Base-by-base conservation (phyloP, 2,113 vertebrate genomes). In the Amazona guildingii region DNA sequence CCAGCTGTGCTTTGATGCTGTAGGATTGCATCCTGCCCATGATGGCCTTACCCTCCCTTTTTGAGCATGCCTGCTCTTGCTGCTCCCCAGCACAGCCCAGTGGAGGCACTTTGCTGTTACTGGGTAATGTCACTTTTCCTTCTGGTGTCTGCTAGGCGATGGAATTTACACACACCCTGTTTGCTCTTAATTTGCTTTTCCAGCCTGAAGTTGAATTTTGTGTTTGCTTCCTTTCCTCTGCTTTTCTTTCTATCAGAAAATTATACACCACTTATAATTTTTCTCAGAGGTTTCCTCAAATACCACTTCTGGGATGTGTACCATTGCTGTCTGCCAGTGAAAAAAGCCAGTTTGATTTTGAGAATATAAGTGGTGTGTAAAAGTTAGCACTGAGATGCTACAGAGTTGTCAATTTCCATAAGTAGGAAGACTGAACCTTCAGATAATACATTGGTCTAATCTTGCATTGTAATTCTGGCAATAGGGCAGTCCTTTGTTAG, bases 331-430 rank as follows among this genome's bases (percentile, higher is more conserved):
- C 41, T 69, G 62, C 20, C 7, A 5, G 31, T 37, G 35, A 21
- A 63, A 69, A 37, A 18, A 55, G 43, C 8, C 14, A 9, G 10
- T 70, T 61, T 72, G 11, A 39, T 70, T 64, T 23, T 44, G 19
- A 59, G 24, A 70, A 20, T n/a, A 3, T 44, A 63, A 33, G 17
- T 63, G 11, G 10, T 2, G 8, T 33, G 13, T 35, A 21, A 69
- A 25, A 55, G 29, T 55, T 44, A 66, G 13, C 8, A 33, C 41
- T 57, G 24, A 46, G 44, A 61, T 21, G 17, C 17, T 29, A 31
- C 17, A 19, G 9, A 49, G 31, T 11, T 33, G 10, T 49, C 41
- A 48, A 0, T 35, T 18, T 62, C 46, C 2, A 0, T 69, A 24
- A 37, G 23, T 6, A 43, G 15, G 28, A 73, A 79, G 21, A 25